Conservation (phyloP, 2,113 vertebrate species). For the Tiliqua scincoides region DNA sequence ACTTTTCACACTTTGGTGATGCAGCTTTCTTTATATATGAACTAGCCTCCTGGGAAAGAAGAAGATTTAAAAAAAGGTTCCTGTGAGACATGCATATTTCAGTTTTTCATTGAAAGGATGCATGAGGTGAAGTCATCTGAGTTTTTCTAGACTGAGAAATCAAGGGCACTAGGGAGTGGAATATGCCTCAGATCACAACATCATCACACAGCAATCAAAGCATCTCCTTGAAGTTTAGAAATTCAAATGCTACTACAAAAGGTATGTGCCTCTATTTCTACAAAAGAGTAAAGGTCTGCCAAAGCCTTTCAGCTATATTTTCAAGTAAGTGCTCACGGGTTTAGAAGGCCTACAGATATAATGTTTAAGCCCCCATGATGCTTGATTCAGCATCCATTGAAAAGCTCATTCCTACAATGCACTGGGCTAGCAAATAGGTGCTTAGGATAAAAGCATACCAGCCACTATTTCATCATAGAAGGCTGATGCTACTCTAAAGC, state of each 20-base stretch:
- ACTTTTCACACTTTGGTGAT: slow-evolving; percentile 48
- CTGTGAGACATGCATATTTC: neutral
- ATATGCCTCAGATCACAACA: neutral
- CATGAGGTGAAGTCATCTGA: neutral
- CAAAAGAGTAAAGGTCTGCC: neutral
- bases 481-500: neutral
- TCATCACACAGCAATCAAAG: neutral
- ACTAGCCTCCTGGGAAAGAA: neutral
- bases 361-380: neutral
- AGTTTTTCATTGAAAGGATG: neutral
- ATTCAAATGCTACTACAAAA: neutral
- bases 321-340: neutral
- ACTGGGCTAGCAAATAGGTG: neutral
- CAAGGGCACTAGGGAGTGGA: neutral
- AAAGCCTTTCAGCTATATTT: neutral
- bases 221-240: neutral
- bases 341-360: neutral
- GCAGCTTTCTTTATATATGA: slow-evolving; percentile 30
- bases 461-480: neutral
- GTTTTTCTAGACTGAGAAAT: neutral
- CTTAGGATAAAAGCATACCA: neutral
- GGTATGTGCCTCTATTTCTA: neutral
- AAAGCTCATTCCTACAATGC: neutral
- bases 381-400: neutral
- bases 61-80: neutral